phyloP scores from a whole-genome alignment of 2,797 vertebrate species.

The Crax fasciolata region DNA sequence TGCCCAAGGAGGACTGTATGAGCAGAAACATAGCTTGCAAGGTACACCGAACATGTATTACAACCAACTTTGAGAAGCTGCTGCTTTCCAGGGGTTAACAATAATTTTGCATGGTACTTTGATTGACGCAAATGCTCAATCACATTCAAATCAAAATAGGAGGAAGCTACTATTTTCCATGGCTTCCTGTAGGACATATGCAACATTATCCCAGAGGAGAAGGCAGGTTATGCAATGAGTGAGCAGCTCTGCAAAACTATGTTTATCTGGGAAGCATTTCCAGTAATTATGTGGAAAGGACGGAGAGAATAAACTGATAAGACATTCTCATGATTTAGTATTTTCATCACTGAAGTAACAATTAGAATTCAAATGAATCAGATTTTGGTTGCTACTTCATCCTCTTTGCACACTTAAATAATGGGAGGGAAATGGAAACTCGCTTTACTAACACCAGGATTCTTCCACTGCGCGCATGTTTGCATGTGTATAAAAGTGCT shows the following conservation, averaged over 20 bases:
- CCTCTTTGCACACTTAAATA: neutral
- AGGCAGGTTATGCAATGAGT: constrained; percentile 29
- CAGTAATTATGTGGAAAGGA: constrained; percentile 56
- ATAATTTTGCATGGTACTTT: neutral
- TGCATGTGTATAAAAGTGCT: neutral
- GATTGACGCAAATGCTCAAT: constrained; percentile 58
- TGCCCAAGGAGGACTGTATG: neutral
- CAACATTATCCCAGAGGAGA: constrained; percentile 47
- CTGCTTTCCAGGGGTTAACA: constrained; percentile 29
- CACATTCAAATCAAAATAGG: constrained; percentile 60
- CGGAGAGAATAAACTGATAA: constrained; percentile 22
- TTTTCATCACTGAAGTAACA: constrained; percentile 34
- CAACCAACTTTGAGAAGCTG: constrained; percentile 1
- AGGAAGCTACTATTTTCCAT: constrained; percentile 67
- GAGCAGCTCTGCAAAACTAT: neutral
- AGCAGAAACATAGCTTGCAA: neutral
- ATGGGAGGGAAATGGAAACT: constrained; percentile 14
- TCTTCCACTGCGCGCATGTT: neutral
- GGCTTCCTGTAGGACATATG: constrained; percentile 67
- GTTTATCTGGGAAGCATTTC: constrained; percentile 56
- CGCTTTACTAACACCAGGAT: neutral
- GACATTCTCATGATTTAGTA: constrained; percentile 5
- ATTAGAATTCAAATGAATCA: neutral
- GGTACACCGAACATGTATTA: neutral
- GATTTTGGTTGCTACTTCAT: neutral